These are phyloP conservation scores for Dendrocopos noguchii DNA, from an alignment of 2,113 vertebrate species.

Conservation along the genomic window DNA sequence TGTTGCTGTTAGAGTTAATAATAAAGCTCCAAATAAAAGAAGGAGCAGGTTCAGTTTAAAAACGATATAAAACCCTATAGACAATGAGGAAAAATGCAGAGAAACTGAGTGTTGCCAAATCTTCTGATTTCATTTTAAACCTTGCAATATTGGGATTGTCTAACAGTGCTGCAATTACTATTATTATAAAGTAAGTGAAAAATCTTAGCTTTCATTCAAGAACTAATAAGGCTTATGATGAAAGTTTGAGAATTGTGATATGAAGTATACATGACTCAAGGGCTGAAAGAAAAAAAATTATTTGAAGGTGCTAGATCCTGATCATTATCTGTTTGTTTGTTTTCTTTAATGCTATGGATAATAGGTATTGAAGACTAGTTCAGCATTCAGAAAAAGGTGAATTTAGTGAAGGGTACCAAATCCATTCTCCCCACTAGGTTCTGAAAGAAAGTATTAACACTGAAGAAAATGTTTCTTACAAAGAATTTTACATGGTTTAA, in stretches of 20 bases:
- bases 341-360: neutral
- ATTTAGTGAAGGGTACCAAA: neutral
- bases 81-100: neutral
- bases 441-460: neutral
- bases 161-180: neutral
- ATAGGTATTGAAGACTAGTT: neutral
- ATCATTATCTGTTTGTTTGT: neutral
- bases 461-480: neutral
- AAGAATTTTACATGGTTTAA: neutral
- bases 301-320: neutral
- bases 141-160: neutral
- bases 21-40: neutral
- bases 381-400: neutral
- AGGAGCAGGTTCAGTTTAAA: neutral
- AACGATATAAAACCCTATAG: neutral
- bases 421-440: neutral
- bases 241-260: neutral
- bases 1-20: neutral
- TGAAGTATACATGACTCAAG: neutral
- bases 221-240: neutral
- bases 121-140: neutral
- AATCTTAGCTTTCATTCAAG: constrained; percentile 2
- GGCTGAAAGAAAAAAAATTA: neutral
- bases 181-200: constrained; percentile 6
- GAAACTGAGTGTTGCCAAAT: neutral